A percentile compares a stretch with the other conserved stretches of the same genome.
phyloP scores from a whole-genome alignment of 2,113 vertebrate species.

The Semicossyphus pulcher region DNA sequence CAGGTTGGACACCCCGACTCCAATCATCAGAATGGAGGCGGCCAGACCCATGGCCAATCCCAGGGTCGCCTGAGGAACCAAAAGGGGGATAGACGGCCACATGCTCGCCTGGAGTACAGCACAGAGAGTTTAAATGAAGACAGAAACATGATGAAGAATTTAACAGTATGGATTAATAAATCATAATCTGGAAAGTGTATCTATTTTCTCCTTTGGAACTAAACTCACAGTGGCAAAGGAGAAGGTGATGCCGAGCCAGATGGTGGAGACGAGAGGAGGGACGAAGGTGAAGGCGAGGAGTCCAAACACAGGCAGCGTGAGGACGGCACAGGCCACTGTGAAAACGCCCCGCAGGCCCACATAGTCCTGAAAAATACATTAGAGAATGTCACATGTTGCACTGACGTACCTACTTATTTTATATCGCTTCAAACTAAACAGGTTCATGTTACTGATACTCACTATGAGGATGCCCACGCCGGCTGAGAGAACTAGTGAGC shows the following conservation, averaged over 20 bases:
- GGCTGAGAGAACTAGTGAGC: constrained; percentile 84
- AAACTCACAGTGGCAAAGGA: constrained; percentile 87
- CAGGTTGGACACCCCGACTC: constrained; percentile 86
- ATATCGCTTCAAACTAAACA: neutral
- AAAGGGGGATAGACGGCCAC: constrained; percentile 88
- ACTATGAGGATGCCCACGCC: constrained; percentile 85
- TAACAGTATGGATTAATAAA: no score
- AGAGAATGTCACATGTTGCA: fast-evolving
- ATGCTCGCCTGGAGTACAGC: constrained; percentile 81
- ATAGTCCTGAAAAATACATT: constrained; percentile 73
- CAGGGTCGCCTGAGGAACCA: constrained; percentile 85
- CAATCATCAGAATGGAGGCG: constrained; percentile 86
- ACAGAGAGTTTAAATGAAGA: neutral
- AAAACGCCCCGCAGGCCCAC: constrained; percentile 84
- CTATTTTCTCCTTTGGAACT: no score
- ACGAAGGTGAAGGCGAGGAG: constrained; percentile 87
- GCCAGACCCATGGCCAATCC: constrained; percentile 88
- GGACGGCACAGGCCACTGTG: constrained; percentile 73
- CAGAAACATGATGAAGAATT: no score
- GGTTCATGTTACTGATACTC: constrained; percentile 53
- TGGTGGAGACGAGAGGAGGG: constrained; percentile 83
- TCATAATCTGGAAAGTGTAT: no score
- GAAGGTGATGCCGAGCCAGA: constrained; percentile 87
- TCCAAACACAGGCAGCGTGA: constrained; percentile 85
- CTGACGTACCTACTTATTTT: neutral